Evolutionary conservation across 2,888 invertebrate species (phyloP).

Genomic region (Dynastes grantii): DNA sequence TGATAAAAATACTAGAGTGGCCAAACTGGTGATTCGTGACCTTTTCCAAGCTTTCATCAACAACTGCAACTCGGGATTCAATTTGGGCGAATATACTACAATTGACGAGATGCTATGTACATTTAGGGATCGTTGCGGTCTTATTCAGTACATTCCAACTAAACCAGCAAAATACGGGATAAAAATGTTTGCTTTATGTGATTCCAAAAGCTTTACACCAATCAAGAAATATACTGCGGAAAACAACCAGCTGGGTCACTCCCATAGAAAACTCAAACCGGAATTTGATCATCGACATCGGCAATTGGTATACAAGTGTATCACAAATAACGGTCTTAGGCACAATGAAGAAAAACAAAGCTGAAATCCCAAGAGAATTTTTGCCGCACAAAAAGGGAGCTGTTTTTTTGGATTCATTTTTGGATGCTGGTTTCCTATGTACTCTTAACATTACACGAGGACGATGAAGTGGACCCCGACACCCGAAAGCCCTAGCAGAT

Average conservation of each 20-base stretch:
- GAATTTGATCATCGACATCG: slow-evolving; percentile 49
- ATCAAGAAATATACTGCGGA: slow-evolving; percentile 29
- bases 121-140: background rate
- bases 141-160: background rate
- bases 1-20: background rate
- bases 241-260: slow-evolving; percentile 54
- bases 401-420: slow-evolving; percentile 48
- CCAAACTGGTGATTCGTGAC: background rate
- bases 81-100: no score
- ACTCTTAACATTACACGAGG: slow-evolving; percentile 52
- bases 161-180: background rate
- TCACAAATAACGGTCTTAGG: slow-evolving; percentile 15
- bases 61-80: no score
- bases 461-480: slow-evolving; percentile 54
- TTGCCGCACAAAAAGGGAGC: slow-evolving; percentile 19
- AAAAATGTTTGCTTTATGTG: background rate
- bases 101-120: no score
- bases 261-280: slow-evolving; percentile 51
- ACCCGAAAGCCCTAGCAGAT: slow-evolving; percentile 46
- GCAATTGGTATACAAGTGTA: slow-evolving; percentile 27
- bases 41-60: background rate
- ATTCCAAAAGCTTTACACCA: background rate
- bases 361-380: slow-evolving; percentile 4
- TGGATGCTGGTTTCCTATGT: slow-evolving; percentile 49
- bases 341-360: slow-evolving; percentile 41